A percentile compares a stretch with the other conserved stretches of the same genome.
Evolutionary conservation across 2,888 invertebrate genomes (phyloP).

Genomic region (Epinotia bilunana): DNA sequence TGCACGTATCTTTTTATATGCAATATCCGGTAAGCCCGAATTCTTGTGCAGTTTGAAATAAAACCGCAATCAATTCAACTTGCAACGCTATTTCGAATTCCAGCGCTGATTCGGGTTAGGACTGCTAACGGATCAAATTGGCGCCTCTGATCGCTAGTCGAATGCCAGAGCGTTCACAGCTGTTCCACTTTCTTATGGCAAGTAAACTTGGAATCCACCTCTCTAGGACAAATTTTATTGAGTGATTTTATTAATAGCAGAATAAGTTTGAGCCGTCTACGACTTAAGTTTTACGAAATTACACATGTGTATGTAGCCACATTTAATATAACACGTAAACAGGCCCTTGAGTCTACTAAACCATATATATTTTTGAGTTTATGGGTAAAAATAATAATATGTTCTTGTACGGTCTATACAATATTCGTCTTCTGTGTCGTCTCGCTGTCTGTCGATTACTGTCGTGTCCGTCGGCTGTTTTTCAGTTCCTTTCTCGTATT

Average conservation of each 20-base stretch:
- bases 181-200: slow-evolving; percentile 2
- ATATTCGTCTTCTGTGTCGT: no score
- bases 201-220: background rate
- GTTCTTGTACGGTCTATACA: no score
- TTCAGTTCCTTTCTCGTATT: no score
- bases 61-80: slow-evolving; percentile 46
- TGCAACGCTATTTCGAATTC: slow-evolving; percentile 57
- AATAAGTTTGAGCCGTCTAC: background rate
- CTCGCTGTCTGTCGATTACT: no score
- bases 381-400: no score
- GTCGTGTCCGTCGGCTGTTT: no score
- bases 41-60: background rate
- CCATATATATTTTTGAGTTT: no score
- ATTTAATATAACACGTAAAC: no score
- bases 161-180: slow-evolving; percentile 11
- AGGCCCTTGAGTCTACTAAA: no score
- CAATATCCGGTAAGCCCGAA: background rate
- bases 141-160: slow-evolving; percentile 12
- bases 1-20: background rate
- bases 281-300: no score
- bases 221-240: background rate
- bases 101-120: slow-evolving; percentile 57
- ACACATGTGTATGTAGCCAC: no score
- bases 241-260: background rate
- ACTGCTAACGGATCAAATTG: slow-evolving; percentile 46